Base-by-base conservation (phyloP, 2,113 vertebrate species). In the Delphinus delphis region DNA sequence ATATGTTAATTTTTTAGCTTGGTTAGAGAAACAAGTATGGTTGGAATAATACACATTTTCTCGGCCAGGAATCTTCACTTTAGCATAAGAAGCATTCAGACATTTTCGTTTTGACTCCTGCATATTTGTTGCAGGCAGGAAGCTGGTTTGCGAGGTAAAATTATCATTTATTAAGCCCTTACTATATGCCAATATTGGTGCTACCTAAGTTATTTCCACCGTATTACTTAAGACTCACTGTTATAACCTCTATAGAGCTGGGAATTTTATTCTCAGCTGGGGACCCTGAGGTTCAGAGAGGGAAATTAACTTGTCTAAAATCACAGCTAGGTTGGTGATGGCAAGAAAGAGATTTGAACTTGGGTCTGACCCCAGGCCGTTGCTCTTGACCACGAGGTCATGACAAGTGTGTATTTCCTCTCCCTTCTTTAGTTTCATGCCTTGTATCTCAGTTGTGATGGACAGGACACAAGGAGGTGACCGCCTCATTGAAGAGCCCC, bases 401-500 rank as follows among this genome's bases (percentile, higher is more conserved):
- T 60, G 20, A 36, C 25, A 62, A 7, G 25, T 5, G 62, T 38
- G 18, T 13, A 9, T 80, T 36, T 50, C 41, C 65, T 95, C 18
- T 81, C 26, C 31, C 36, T 4, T 3, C 50, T 41, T 13, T 5
- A 1, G 9, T 10, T 31, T 41, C 12, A 10, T 1, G 60, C 8
- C 33, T 26, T 12, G 62, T 33, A 2, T 23, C 63, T 73, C 12
- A 3, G 26, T 15, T 2, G 23, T 17, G 28, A 38, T 15, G 47
- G 58, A 18, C 1, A 4, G 5, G 47, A 71, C 36, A 20, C 3
- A 0, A 3, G 23, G 20, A 44, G 8, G 12, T 3, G 12, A 21
- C 0, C 0, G 1, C 26, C 12, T 5, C 18, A 0, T 6, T 33
- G 1, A 18, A 21, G 15, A 60, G 1, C 1, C 15, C 28, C 38